Evolutionary conservation across 2,888 invertebrate species (phyloP).

Genomic region (Schizaphis graminum): DNA sequence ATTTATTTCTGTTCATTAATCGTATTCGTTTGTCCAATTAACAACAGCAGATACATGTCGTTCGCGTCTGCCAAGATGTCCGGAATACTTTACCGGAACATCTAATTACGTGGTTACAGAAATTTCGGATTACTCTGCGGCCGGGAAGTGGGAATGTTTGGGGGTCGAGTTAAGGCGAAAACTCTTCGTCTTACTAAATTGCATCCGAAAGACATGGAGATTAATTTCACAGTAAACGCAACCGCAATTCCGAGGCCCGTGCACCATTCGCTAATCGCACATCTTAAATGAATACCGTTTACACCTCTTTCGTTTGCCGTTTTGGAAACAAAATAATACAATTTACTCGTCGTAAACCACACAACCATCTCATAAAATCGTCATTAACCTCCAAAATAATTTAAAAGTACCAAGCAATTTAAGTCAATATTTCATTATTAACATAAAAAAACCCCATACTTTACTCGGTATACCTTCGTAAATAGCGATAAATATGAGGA

Average conservation of each 20-base stretch:
- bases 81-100: neutral
- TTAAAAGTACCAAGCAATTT: neutral
- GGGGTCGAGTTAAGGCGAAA: neutral
- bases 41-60: neutral
- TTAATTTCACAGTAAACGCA: slow-evolving; percentile 49
- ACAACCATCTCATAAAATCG: neutral
- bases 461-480: neutral
- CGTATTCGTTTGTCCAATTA: slow-evolving; percentile 10
- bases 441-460: too few relatives aligned
- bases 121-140: slow-evolving; percentile 27
- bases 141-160: slow-evolving; percentile 13
- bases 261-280: slow-evolving; percentile 18
- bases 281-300: slow-evolving; percentile 45
- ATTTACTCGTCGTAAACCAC: neutral
- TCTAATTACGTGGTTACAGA: slow-evolving; percentile 37
- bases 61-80: neutral
- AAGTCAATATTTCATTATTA: neutral
- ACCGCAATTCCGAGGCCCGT: slow-evolving; percentile 34
- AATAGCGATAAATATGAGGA: too few relatives aligned
- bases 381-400: neutral
- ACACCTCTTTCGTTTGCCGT: slow-evolving; percentile 9
- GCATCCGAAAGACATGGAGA: slow-evolving; percentile 45
- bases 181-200: slow-evolving; percentile 30
- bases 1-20: slow-evolving; percentile 27
- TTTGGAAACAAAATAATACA: neutral